Base-by-base conservation (phyloP, 2,113 vertebrate genomes). In the Spea multiplicata region DNA sequence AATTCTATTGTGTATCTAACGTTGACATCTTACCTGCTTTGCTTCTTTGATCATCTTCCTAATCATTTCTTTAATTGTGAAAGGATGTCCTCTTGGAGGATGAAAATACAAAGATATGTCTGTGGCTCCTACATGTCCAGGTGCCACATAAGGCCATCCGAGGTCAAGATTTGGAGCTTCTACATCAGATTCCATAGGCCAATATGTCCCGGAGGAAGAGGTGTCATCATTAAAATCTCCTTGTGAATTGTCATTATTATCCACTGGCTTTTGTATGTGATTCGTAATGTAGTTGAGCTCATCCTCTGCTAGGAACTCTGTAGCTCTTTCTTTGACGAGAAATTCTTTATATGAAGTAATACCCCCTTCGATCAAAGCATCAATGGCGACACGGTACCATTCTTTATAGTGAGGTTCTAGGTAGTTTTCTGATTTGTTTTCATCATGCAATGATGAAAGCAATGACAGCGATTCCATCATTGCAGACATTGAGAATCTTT, bases 391-490 rank as follows among this genome's bases (percentile, higher is more conserved):
- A 3, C 97, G 92, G 81, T 99, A 99, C 45, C 93, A 89, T 82
- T 99, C 97, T 84, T 94, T 98, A 76, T 99, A 99, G 85, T 98
- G 96, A 14, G 97, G 95, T 74, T 95, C 94, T 68, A 99, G 91
- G 70, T 89, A 96, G 81, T 93, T 94, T 61, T 97, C 96, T 14
- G 90, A 81, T 86, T 88, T 93, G 48, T 88, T 90, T 44, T 97
- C 96, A 57, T 94, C 96, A 52, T 92, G 94, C 78, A 97, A 74
- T 3, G 96, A 98, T 0, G 97, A 99, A 7, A 97, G 86, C 76
- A 90, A 78, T 48, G 97, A 99, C 3, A 94, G 91, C 8, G 93
- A 91, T 73, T 95, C 95, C 95, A 98, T 97, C 76, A 64, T 86
- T 75, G 66, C 48, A 17, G 75, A 50, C 69, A 61, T 85, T 86